Conservation (phyloP, 2,888 invertebrate genomes). For the Cabera pusaria region DNA sequence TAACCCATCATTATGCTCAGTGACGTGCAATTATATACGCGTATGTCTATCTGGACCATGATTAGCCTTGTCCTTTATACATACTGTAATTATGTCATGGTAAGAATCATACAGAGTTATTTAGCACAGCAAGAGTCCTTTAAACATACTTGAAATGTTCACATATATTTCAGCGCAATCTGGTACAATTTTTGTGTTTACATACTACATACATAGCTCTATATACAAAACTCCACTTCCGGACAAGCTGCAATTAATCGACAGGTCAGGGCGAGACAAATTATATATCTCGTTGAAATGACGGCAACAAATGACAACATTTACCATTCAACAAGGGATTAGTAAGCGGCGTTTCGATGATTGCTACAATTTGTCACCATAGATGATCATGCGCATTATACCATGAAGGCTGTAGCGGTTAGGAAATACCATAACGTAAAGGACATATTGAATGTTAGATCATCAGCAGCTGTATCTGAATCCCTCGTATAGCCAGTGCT, state of each 20-base stretch:
- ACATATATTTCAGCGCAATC: too few species aligned
- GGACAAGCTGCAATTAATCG: slow-evolving; percentile 27
- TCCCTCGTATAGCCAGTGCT: slow-evolving; percentile 24
- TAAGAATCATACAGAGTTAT: too few species aligned
- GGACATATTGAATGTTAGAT: slow-evolving; percentile 68
- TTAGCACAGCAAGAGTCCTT: too few species aligned
- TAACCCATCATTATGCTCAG: too few species aligned
- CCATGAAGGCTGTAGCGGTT: slow-evolving; percentile 78
- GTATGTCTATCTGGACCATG: too few species aligned
- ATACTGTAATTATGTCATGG: too few species aligned
- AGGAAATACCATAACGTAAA: slow-evolving; percentile 72
- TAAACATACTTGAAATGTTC: too few species aligned
- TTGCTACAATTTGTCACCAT: slow-evolving; percentile 76
- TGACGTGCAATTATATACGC: too few species aligned
- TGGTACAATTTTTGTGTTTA: slow-evolving; percentile 2
- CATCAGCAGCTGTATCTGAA: slow-evolving; percentile 44
- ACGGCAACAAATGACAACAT: slow-evolving; percentile 50
- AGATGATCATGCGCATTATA: slow-evolving; percentile 63
- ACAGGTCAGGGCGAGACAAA: slow-evolving; percentile 38
- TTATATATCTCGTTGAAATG: slow-evolving; percentile 42
- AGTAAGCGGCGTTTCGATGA: slow-evolving; percentile 69
- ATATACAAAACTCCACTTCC: slow-evolving; percentile 16
- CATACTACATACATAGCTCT: too few species aligned
- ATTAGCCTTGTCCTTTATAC: too few species aligned
- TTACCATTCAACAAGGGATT: slow-evolving; percentile 51